A percentile compares a stretch with the other conserved stretches of the same genome.
Conservation (phyloP, 2,888 invertebrate genomes). For the Apamea monoglypha region DNA sequence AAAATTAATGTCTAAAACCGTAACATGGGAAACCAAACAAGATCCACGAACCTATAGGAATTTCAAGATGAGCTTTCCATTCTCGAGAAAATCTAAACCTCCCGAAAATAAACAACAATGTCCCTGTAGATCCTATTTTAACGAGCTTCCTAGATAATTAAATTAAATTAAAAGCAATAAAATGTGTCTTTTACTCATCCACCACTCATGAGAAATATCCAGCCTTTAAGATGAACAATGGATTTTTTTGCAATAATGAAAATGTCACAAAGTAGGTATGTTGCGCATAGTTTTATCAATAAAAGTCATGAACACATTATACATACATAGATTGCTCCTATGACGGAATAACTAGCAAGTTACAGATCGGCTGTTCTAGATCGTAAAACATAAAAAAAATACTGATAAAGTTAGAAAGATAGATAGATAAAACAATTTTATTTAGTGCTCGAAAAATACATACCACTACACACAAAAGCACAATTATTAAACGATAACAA, state of each 20-base stretch:
- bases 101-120: neutral
- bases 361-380: slow-evolving; percentile 16
- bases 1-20: no score
- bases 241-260: neutral
- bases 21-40: neutral
- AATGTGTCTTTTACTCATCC: neutral
- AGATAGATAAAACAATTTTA: no score
- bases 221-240: neutral
- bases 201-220: slow-evolving; percentile 8
- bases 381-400: slow-evolving; percentile 29
- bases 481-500: no score
- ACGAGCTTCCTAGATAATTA: neutral
- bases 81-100: neutral
- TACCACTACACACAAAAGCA: no score
- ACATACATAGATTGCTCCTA: neutral
- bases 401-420: slow-evolving; percentile 28
- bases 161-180: neutral
- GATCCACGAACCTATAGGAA: neutral
- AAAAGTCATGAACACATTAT: slow-evolving; percentile 13
- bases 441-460: no score
- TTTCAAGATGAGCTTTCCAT: no score
- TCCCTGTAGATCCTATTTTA: neutral
- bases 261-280: slow-evolving; percentile 1
- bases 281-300: neutral
- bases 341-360: slow-evolving; percentile 8